Base-by-base conservation (phyloP, 2,113 vertebrate genomes). In the Columbina picui region DNA sequence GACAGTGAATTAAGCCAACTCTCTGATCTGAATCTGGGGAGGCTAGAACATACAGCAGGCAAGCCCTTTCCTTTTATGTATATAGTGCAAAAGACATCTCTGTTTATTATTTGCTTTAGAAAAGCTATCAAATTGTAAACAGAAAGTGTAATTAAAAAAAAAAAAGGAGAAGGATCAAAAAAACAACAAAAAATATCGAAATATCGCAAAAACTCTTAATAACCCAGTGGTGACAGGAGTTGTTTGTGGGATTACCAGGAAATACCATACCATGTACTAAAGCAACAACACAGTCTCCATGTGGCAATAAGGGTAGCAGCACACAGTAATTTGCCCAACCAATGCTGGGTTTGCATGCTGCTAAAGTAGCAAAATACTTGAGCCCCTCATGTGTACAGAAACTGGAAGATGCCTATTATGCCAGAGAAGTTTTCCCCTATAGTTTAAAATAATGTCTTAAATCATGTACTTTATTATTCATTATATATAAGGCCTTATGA, bases 1-100 rank as follows among this genome's bases (percentile, higher is more conserved):
- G 87, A 93, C 85, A 94, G 56, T 70, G 47, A 91, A 91, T 96
- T 86, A 95, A 68, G 47, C 89, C 90, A 92, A 10, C 34, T 93
- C 92, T 95, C 84, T 96, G 78, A 96, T 95, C 77, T 93, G 91
- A 90, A 84, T 94, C 73, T 73, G 63, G n/a, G 20, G 29, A 95
- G 93, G 29, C 29, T 64, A 60, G 16, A 57, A 64, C 59, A 52
- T 67, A 89, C 27, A 94, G 20, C 84, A 88, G 56, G 6, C 57
- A 87, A 96, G 17, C 14, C 83, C 70, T 81, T 80, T 94, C 63
- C 60, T 95, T 96, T 96, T 84, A 92, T 73, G 53, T 59, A 67
- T 43, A 22, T 38, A 82, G 26, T 81, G 57, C 18, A 86, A 64
- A 95, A 94, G 77, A 87, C 55, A 74, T 84, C 57, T 94, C 73